Percentiles rank a stretch among this genome's conserved stretches.
phyloP scores from a whole-genome alignment of 2,113 vertebrate genomes.

The Chrysemys picta region DNA sequence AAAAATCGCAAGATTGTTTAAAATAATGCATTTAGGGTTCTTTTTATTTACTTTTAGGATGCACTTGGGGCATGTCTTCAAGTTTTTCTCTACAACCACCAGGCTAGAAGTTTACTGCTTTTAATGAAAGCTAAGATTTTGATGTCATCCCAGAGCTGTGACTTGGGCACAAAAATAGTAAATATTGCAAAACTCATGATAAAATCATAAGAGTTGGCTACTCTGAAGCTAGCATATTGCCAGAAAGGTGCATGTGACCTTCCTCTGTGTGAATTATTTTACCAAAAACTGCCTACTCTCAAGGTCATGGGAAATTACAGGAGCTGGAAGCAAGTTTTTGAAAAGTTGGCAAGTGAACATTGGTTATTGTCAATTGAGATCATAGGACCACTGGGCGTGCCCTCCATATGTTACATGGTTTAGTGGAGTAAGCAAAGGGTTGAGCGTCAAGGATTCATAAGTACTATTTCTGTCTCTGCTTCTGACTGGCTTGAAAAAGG shows the following conservation, averaged over 20 bases:
- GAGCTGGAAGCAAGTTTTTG: background rate
- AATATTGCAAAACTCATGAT: background rate
- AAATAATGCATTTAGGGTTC: background rate
- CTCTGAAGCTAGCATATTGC: background rate
- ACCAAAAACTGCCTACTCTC: background rate
- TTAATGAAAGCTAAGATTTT: background rate
- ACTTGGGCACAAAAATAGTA: background rate
- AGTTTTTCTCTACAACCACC: background rate
- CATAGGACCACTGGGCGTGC: background rate
- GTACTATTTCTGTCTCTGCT: background rate
- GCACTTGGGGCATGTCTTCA: background rate
- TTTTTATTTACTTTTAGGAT: background rate
- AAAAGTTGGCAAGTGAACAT: background rate
- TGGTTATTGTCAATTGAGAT: background rate
- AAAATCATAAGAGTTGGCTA: too few relatives aligned
- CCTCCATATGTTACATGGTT: background rate
- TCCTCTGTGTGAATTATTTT: background rate
- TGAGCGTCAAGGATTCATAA: fast-evolving
- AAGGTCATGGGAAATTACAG: background rate
- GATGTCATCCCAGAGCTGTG: background rate
- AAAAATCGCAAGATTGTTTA: fast-evolving
- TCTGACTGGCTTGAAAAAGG: background rate
- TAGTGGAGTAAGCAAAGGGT: fast-evolving
- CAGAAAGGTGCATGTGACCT: background rate
- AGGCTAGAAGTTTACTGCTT: background rate